Evolutionary conservation across 2,888 invertebrate genomes (phyloP).

Genomic region (Junonia oenone): DNA sequence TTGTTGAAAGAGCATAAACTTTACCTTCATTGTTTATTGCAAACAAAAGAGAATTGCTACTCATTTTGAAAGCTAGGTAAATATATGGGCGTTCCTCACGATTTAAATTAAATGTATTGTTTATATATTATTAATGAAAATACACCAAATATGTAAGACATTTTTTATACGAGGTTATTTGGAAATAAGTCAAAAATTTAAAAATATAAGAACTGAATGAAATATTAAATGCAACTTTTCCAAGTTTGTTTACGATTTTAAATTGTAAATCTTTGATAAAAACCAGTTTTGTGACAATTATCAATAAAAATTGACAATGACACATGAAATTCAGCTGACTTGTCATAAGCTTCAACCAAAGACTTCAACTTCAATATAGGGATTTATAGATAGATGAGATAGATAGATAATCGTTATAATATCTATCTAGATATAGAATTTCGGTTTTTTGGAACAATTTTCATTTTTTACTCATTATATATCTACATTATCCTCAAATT

Average conservation of each 20-base stretch:
- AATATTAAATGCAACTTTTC: too few species aligned
- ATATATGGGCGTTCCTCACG: background rate
- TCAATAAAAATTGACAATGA: background rate
- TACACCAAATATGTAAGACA: background rate
- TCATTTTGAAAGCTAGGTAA: conserved; percentile 41
- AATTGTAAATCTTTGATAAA: background rate
- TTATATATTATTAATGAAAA: background rate
- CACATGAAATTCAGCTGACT: background rate
- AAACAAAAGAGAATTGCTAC: conserved; percentile 87
- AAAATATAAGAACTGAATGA: too few species aligned
- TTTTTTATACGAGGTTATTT: background rate
- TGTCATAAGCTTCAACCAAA: too few species aligned
- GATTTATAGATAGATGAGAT: too few species aligned
- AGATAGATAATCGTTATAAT: too few species aligned
- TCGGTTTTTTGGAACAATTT: too few species aligned
- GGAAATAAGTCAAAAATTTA: background rate
- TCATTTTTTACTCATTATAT: too few species aligned
- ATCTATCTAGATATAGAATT: too few species aligned
- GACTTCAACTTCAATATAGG: too few species aligned
- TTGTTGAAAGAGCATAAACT: conserved; percentile 90
- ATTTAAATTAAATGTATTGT: background rate
- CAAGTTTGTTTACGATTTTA: background rate
- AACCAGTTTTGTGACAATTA: background rate
- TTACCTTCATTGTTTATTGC: conserved; percentile 93
- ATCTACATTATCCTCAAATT: too few species aligned